Base-by-base conservation (phyloP, 2,888 invertebrate species). In the Ormia ochracea region DNA sequence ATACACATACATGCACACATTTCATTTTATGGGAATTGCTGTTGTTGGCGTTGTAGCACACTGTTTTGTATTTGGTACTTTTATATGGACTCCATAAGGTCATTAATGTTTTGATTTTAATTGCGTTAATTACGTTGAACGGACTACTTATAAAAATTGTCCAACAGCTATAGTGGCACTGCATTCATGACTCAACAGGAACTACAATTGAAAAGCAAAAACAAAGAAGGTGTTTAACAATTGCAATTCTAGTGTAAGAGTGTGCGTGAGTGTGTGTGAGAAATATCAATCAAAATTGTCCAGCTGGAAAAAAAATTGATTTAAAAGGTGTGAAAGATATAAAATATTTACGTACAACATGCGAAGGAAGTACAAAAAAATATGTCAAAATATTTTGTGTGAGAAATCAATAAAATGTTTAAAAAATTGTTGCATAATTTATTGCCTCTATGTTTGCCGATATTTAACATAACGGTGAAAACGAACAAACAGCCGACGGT, bases 51-150 rank as follows among this genome's bases (percentile, higher is more conserved):
- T 33, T 50, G 38, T 33, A 63, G 28, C n/a, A 43, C 28, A 17
- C 21, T 38, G 19, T 54, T 26, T 63, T 59, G 36, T 65, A 33
- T 65, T 50, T 50, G 65, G 41, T 38, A 21, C 19, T 45, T 45
- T 79, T 79, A 75, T 80, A 73, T 81, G 59, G 70, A 61, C 77
- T 75, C 77, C 76, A 78, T 78, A 80, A 82, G 83, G 83, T 83
- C 83, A 83, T 88, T 87, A 87, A 87, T 88, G 88, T 88, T 88
- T 88, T 88, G 88, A 86, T 88, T 88, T 87, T 88, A 87, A 87
- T 88, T 87, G 87, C 86, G 87, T 87, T 87, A 88, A 87, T 87
- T 87, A 88, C 88, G 84, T 88, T 86, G 86, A 83, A 84, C 88
- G 87, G 88, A 85, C 86, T 86, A 86, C 85, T 65, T 68, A 45